These are phyloP conservation scores for Sylvia atricapilla DNA, from an alignment of 2,113 vertebrate species.

Conservation along the genomic window DNA sequence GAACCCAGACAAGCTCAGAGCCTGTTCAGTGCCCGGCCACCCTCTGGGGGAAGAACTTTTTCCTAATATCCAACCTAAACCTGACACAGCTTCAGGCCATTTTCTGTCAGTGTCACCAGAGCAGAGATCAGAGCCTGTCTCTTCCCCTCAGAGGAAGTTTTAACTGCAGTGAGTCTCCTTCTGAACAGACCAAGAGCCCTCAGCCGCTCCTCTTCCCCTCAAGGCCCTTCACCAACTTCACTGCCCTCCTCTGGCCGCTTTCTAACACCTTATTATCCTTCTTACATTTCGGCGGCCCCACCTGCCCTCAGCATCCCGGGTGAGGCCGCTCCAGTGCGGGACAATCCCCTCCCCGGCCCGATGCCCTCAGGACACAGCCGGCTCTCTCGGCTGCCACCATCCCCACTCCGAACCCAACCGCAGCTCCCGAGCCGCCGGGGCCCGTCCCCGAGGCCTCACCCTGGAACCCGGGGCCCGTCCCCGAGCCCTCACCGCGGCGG, in stretches of 20 bases:
- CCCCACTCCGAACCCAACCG: neutral
- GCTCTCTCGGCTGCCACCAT: neutral
- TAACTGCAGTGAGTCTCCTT: neutral
- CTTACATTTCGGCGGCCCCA: neutral
- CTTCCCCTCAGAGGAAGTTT: fast-evolving
- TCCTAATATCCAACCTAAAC: neutral
- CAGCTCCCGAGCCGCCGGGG: fast-evolving
- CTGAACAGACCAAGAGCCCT: neutral
- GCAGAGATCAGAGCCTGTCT: neutral
- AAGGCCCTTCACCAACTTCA: neutral
- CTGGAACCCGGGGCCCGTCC: too few relatives aligned
- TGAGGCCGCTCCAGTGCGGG: neutral
- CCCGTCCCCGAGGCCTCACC: neutral
- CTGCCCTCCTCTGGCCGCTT: neutral
- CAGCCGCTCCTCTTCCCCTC: neutral
- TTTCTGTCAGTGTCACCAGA: neutral
- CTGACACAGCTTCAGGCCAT: neutral
- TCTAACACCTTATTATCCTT: neutral
- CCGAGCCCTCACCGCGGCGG: too few relatives aligned
- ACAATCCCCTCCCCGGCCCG: neutral
- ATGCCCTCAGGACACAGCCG: neutral
- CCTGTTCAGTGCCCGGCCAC: neutral
- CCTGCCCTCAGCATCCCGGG: neutral
- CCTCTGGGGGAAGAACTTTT: neutral
- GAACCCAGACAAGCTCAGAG: neutral